Evolutionary conservation across 2,113 vertebrate species (phyloP), one percentile per base, ranked within the genome.

Genomic region (Centropus bengalensis): DNA sequence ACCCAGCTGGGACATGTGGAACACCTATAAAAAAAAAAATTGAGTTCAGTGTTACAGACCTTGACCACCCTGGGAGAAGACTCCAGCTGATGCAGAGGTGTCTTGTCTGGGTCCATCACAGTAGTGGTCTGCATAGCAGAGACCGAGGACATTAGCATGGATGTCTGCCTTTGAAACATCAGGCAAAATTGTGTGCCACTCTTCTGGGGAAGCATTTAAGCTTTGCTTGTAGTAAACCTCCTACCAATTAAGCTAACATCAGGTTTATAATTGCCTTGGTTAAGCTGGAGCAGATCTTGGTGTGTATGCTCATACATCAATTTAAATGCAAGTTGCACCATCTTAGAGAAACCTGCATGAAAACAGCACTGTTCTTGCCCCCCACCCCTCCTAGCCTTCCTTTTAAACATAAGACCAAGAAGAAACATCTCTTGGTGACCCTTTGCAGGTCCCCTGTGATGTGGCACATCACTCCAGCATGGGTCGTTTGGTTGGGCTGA

Each of bases 201-300:
- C 54, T 93, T 63, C 81, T 79, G 70, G 58, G 77, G 67, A 38
- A 82, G 78, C 70, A 42, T 59, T 64, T 79, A 73, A 73, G 82
- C 74, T 73, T 58, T 69, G 70, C 84, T 79, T 75, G 51, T 74
- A 85, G 78, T 33, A 95, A 94, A 80, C 59, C 82, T 87, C 22
- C 0, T 82, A 51, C 58, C 82, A 94, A 89, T 95, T 95, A 94
- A 85, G 47, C 70, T 45, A 94, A 89, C 82, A 94, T 89, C 82
- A 88, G 87, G 78, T 51, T 97, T 94, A 94, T 95, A 96, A 95
- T 95, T 95, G 91, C 78, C 51, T 92, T 51, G 45, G 71, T 94
- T 87, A 93, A 89, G 55, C 84, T 77, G 82, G 26, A 66, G 75
- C 82, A 89, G 85, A 69, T 86, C 87, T 94, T 6, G 2, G 58